Base-by-base conservation (phyloP, 2,797 vertebrate genomes). In the Halcyon badia region DNA sequence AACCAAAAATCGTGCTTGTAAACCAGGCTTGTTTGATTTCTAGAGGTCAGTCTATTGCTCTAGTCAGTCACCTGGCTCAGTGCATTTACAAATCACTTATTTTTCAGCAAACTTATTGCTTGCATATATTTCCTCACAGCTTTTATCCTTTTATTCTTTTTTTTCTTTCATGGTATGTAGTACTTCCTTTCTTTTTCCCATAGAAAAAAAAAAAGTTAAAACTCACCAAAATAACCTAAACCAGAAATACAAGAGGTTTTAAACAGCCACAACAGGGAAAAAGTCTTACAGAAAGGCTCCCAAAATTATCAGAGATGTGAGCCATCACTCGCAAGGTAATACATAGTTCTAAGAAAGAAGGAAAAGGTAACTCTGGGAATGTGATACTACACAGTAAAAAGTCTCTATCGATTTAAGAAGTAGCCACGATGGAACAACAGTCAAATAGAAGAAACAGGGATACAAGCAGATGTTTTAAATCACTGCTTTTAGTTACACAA, bases 401-500 rank as follows among this genome's bases (percentile, higher is more conserved):
- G 16, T 52, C 65, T 83, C 77, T n/a, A 49, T 44, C 62, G 90
- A 41, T 25, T 85, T 92, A 57, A 79, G 66, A 92, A 78, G 4
- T 48, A 85, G 82, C 78, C 58, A 85, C 33, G 56, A 22, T 31
- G 42, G 73, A 80, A 60, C 21, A 62, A 84, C 0, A 75, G 46
- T 70, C 46, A 95, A 65, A 90, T 6, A 89, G 52, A 62, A 65
- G 54, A 80, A 87, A 11, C 46, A 89, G 46, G 22, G 11, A 51
- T 46, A 42, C 2, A 24, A 66, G 77, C 83, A 96, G 76, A 93
- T 93, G 76, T 91, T 94, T 97, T 94, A 79, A 73, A 94, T 90
- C 68, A 64, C 58, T 82, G 66, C 39, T 80, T 92, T 81, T 69
- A 93, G 75, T 92, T 93, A 88, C 76, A 89, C 58, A n/a, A 94